Percentiles rank a stretch among this genome's conserved stretches.
Evolutionary conservation across 2,888 invertebrate species (phyloP).

Genomic region (Cheilosia impressa): DNA sequence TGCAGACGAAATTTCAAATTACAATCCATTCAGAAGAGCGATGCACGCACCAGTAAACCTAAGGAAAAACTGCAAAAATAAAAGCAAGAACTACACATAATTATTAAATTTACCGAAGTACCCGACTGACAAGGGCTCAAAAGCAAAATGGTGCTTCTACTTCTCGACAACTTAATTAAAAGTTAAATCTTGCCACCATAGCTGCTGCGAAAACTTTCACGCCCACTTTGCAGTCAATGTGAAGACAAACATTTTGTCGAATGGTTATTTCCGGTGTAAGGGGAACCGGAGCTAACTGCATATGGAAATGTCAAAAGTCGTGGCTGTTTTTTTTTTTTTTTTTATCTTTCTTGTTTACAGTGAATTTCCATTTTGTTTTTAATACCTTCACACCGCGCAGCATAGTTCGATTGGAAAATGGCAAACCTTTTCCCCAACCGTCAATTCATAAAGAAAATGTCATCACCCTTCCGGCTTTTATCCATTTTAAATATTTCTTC

Average conservation of each 20-base stretch:
- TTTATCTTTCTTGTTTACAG: constrained; percentile 10
- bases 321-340: background rate
- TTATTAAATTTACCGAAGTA: constrained; percentile 45
- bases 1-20: too few species aligned
- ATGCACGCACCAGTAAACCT: too few species aligned
- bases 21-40: too few species aligned
- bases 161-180: constrained; percentile 54
- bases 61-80: background rate
- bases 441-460: constrained; percentile 33
- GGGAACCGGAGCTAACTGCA: background rate
- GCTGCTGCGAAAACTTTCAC: constrained; percentile 9
- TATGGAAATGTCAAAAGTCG: constrained; percentile 11
- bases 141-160: constrained; percentile 18
- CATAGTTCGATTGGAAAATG: background rate
- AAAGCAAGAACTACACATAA: constrained; percentile 1
- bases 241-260: background rate
- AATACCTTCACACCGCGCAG: background rate
- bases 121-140: constrained; percentile 30
- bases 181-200: constrained; percentile 25
- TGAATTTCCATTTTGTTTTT: constrained; percentile 1
- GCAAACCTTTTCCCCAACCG: background rate
- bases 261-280: background rate
- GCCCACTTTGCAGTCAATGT: background rate
- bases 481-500: background rate
- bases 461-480: background rate